phyloP scores from a whole-genome alignment of 2,113 vertebrate species.

The Lophura nycthemera region DNA sequence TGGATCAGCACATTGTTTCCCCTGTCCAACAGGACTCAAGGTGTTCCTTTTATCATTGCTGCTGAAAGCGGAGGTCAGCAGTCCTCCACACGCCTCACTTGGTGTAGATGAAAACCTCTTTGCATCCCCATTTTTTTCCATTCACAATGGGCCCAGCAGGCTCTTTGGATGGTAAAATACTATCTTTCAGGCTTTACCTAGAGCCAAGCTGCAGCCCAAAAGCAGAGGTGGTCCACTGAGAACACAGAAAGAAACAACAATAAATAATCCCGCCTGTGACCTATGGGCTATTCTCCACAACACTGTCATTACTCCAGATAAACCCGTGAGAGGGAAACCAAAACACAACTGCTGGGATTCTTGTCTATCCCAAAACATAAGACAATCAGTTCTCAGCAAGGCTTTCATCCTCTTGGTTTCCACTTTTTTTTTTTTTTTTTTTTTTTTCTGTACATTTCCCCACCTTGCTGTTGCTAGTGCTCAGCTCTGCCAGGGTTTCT shows the following conservation, averaged over 20 bases:
- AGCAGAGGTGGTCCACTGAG: neutral
- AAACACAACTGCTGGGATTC: neutral
- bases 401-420: neutral
- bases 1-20: neutral
- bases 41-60: neutral
- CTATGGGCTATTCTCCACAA: neutral
- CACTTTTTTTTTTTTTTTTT: neutral
- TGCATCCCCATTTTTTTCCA: neutral
- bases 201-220: neutral
- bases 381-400: neutral
- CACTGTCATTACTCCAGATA: neutral
- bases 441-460: neutral
- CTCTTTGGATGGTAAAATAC: neutral
- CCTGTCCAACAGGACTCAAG: neutral
- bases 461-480: neutral
- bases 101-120: neutral
- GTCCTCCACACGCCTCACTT: neutral
- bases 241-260: neutral
- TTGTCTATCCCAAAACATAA: neutral
- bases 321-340: neutral
- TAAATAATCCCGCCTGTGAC: neutral
- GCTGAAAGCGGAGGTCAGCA: neutral
- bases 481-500: neutral
- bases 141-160: neutral
- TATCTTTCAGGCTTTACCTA: neutral